A percentile compares a stretch with the other conserved stretches of the same genome.
Evolutionary conservation across 2,113 vertebrate genomes (phyloP).

Genomic region (Rallus limicola): DNA sequence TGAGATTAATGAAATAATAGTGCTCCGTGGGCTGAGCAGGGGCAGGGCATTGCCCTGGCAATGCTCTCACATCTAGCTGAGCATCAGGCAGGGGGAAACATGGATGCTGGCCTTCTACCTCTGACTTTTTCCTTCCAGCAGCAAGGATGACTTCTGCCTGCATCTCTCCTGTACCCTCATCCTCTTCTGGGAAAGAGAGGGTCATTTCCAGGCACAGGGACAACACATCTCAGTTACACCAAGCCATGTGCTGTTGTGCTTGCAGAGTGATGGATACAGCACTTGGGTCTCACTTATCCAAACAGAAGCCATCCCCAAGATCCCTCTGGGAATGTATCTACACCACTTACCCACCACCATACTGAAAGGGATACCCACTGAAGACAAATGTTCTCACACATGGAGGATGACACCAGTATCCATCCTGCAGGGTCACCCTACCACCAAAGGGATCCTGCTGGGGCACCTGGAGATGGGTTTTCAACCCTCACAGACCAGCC

Average conservation of each 20-base stretch:
- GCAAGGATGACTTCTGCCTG: not conserved
- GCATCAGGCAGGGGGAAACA: not conserved
- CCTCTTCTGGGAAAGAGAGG: not conserved
- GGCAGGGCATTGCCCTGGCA: slow-evolving; percentile 2
- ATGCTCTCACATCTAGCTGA: not conserved
- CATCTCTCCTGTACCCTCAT: not conserved
- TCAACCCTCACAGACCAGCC: no score
- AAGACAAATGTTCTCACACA: accelerated
- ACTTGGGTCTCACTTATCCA: not conserved
- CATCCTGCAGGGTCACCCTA: not conserved
- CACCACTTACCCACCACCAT: not conserved
- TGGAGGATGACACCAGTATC: not conserved
- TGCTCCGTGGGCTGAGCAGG: not conserved
- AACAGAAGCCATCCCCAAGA: not conserved
- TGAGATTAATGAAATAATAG: not conserved
- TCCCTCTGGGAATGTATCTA: not conserved
- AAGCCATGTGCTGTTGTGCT: not conserved
- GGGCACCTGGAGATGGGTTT: not conserved
- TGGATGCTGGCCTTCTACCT: not conserved
- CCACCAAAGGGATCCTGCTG: not conserved
- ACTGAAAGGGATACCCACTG: not conserved
- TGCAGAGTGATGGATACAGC: accelerated
- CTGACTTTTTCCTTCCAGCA: not conserved
- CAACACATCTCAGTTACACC: accelerated
- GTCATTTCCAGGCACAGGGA: not conserved